Base-by-base conservation (phyloP, 2,797 vertebrate species). In the Gallinago stenura region DNA sequence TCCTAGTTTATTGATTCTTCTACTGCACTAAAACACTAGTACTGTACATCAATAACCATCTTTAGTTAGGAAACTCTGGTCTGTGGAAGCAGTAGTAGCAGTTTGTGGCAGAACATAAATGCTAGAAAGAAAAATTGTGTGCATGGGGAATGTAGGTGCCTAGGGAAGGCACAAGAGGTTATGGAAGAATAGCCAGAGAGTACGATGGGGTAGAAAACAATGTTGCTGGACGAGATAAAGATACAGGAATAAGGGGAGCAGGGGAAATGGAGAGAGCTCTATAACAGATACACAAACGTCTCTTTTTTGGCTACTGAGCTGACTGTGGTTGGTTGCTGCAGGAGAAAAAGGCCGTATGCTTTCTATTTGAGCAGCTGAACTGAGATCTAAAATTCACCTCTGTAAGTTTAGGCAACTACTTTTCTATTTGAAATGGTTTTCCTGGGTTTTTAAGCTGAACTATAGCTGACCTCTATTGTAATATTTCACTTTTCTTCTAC, bases 31-130 rank as follows among this genome's bases (percentile, higher is more conserved):
- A 98, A 98, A 98, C 97, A 95, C 97, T 85, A 96, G 97, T 95
- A 94, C 96, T 96, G 97, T 97, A 98, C 98, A 98, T 98, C 98
- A 98, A 98, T 98, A 98, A 98, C 98, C 97, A 97, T 97, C 98
- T 98, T 98, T 98, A 98, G 98, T 98, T 98, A 98, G 98, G 97
- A 97, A 98, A 97, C 97, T 95, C 96, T 87, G 87, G 97, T 96
- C 97, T 98, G 98, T 97, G 97, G 97, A 98, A 97, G 92, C 96
- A 95, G 90, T 91, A 25, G 93, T 89, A 97, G 98, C 97, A 96
- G 97, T 98, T 98, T 97, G 98, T 97, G 97, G 97, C 94, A 96
- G 96, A 97, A 97, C 98, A 98, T 98, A 98, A 98, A 98, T 97
- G 89, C 97, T 71, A 31, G 97, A 92, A 96, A 97, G 98, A 97